phyloP scores from a whole-genome alignment of 2,888 invertebrate species.

The Hetaerina titia region DNA sequence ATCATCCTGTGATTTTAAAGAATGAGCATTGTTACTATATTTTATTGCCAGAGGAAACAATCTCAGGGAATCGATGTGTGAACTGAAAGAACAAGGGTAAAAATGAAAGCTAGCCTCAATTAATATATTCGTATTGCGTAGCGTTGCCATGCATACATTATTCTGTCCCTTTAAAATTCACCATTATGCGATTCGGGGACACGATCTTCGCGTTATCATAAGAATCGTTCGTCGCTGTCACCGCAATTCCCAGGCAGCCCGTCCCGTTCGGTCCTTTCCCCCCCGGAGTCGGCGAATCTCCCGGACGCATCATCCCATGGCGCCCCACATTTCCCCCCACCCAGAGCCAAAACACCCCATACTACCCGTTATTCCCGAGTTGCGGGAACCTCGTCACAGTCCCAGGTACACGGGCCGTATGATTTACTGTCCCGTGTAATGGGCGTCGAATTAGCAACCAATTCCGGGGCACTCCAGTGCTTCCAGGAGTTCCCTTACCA shows the following conservation, averaged over 20 bases:
- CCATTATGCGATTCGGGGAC: no score
- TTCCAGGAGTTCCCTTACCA: neutral
- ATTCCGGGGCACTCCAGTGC: conserved; percentile 25
- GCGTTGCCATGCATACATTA: no score
- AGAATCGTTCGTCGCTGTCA: neutral
- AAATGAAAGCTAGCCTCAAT: no score
- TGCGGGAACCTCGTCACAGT: neutral
- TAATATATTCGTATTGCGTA: no score
- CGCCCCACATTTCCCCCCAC: neutral
- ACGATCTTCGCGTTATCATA: neutral
- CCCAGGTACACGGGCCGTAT: neutral
- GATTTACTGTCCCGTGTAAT: conserved; percentile 41
- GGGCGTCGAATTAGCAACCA: conserved; percentile 54
- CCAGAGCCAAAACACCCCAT: neutral
- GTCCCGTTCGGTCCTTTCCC: neutral
- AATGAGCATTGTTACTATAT: no score
- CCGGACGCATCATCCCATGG: neutral
- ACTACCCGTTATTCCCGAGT: neutral
- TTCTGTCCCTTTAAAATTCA: no score
- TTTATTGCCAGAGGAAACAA: no score
- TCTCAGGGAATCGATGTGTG: no score
- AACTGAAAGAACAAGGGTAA: no score
- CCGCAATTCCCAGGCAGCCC: neutral
- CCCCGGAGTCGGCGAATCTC: neutral
- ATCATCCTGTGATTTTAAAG: no score